Conservation (phyloP, 1,140 invertebrate species). For the Reticulitermes speratus region DNA sequence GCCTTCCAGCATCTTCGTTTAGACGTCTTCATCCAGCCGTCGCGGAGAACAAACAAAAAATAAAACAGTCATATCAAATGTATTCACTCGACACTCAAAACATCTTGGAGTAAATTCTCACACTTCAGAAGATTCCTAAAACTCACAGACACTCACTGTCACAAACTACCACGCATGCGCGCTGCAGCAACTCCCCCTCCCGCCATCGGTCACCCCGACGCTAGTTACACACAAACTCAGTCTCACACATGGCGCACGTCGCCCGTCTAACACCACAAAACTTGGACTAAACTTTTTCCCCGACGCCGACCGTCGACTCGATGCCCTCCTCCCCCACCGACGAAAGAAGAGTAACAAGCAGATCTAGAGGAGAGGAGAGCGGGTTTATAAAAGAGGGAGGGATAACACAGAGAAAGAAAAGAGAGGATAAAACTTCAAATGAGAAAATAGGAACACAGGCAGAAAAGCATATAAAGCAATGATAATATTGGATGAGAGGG, state of each 20-base stretch:
- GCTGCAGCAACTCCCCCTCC: background rate
- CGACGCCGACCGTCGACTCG: background rate
- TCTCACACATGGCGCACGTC: constrained; percentile 23
- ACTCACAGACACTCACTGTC: constrained; percentile 7
- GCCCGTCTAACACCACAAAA: constrained; percentile 23
- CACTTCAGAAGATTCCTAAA: background rate
- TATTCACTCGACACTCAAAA: background rate
- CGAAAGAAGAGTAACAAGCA: constrained; percentile 15
- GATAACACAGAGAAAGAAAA: background rate
- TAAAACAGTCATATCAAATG: background rate
- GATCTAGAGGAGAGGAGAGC: background rate
- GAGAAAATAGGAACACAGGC: background rate
- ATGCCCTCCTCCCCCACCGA: background rate
- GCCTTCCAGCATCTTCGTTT: background rate
- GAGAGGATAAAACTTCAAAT: constrained; percentile 17
- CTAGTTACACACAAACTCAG: constrained; percentile 20
- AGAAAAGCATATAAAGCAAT: background rate
- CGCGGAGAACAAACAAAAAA: background rate
- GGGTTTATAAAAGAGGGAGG: constrained; percentile 13
- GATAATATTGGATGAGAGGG: background rate
- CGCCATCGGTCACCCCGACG: constrained; percentile 15
- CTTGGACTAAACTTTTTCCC: constrained; percentile 31
- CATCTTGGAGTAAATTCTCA: constrained; percentile 7
- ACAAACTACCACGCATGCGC: background rate
- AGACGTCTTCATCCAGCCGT: background rate